phyloP scores from a whole-genome alignment of 2,797 vertebrate species.

The Enteromius thamalakanensis region DNA sequence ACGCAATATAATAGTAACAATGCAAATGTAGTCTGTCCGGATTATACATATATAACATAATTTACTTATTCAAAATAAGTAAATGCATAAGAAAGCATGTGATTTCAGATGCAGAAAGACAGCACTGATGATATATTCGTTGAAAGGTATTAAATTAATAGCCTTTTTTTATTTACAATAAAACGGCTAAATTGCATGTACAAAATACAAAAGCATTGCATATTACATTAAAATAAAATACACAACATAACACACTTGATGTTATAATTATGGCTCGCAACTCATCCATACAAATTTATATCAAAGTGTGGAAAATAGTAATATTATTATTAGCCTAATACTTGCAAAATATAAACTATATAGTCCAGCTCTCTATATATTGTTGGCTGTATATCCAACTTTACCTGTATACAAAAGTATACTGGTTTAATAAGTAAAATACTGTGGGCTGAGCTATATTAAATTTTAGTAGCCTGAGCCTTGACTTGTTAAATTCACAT shows the following conservation, averaged over 20 bases:
- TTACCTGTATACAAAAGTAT: no score
- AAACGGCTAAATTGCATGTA: background rate
- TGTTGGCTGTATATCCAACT: background rate
- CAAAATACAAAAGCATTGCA: background rate
- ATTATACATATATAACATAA: background rate
- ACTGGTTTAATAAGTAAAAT: background rate
- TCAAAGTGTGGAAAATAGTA: background rate
- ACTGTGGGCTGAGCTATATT: background rate
- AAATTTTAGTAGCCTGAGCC: background rate
- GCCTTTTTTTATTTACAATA: background rate
- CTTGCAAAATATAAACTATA: background rate
- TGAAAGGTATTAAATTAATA: background rate
- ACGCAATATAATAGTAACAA: background rate
- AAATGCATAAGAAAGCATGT: background rate
- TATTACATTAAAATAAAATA: no score
- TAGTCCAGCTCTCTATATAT: background rate
- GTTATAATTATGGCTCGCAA: background rate
- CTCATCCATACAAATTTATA: background rate
- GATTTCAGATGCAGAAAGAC: background rate
- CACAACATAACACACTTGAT: no score
- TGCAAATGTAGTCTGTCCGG: background rate
- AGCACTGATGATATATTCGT: background rate
- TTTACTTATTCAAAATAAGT: background rate
- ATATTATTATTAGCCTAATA: background rate
- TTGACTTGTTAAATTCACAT: background rate